Conservation (phyloP, 2,888 invertebrate species). For the Nebria salina region DNA sequence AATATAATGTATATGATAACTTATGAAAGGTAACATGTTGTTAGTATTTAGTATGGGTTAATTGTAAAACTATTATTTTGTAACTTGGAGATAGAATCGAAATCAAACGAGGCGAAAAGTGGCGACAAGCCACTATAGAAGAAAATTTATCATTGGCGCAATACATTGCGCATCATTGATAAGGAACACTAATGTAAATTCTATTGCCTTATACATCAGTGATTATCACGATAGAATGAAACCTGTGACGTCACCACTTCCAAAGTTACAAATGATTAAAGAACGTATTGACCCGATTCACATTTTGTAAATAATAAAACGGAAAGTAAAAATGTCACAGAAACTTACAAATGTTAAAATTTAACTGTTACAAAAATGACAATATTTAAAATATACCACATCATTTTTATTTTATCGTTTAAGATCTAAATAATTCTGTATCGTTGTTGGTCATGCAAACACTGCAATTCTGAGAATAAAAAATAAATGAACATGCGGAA, state of each 20-base stretch:
- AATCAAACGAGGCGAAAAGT: not conserved
- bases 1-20: too few species aligned
- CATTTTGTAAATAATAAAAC: not conserved
- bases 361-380: not conserved
- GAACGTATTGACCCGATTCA: not conserved
- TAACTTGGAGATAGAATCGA: not conserved
- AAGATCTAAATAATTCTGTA: slow-evolving; percentile 3
- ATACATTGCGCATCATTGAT: not conserved
- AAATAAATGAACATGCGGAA: not conserved
- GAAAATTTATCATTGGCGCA: not conserved
- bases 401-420: not conserved
- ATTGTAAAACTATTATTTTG: too few species aligned
- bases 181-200: not conserved
- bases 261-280: not conserved
- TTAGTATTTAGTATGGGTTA: too few species aligned
- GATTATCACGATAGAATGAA: not conserved
- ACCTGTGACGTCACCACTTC: not conserved
- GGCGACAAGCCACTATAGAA: not conserved
- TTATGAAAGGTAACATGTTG: too few species aligned
- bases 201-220: not conserved
- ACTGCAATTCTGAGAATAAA: slow-evolving; percentile 22
- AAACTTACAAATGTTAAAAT: not conserved
- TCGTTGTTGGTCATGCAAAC: slow-evolving; percentile 17
- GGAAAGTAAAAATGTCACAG: not conserved
- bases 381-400: not conserved